Evolutionary conservation across 2,113 vertebrate species (phyloP).

Genomic region (Bagarius yarrelli): DNA sequence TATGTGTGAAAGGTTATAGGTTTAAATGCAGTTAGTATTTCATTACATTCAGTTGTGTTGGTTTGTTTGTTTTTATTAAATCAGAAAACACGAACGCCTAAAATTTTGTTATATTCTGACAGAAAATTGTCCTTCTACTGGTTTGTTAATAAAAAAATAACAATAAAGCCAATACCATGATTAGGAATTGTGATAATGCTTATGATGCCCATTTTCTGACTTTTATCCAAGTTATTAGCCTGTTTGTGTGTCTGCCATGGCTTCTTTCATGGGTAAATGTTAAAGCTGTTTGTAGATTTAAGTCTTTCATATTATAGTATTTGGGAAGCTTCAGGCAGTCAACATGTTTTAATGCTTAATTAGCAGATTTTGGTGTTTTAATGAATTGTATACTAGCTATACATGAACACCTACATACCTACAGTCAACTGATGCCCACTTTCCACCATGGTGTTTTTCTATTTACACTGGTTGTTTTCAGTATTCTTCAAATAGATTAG

Average conservation of each 20-base stretch:
- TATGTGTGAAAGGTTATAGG: background rate
- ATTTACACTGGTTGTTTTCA: too few species aligned
- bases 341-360: background rate
- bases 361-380: background rate
- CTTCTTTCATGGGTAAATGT: background rate
- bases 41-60: background rate
- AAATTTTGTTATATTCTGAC: background rate
- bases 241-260: background rate
- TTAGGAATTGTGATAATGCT: background rate
- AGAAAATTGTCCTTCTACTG: background rate
- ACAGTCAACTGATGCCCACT: too few species aligned
- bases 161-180: slow-evolving; percentile 1
- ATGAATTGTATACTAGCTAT: too few species aligned
- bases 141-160: background rate
- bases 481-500: too few species aligned
- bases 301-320: background rate
- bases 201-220: background rate
- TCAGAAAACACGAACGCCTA: background rate
- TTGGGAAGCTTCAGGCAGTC: background rate
- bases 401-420: too few species aligned
- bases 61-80: background rate
- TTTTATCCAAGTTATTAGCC: background rate
- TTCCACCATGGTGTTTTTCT: too few species aligned
- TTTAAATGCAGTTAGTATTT: background rate
- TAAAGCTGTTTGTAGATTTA: background rate